phyloP scores from a whole-genome alignment of 2,888 invertebrate genomes.

The Calliphora vomitoria region DNA sequence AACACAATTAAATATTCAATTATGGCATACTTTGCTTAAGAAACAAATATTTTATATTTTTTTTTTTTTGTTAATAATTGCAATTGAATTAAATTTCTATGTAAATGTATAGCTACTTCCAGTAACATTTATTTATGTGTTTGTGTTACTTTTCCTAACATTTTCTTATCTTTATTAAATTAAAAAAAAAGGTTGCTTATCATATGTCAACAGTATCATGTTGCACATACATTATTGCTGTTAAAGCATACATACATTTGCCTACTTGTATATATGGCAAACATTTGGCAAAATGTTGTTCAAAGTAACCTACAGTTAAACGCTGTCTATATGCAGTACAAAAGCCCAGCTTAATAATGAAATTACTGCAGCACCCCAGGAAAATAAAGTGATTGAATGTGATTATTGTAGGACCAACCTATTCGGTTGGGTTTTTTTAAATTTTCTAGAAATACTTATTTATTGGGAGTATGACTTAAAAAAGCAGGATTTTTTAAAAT shows the following conservation, averaged over 20 bases:
- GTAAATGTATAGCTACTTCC: not conserved
- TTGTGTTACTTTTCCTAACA: not conserved
- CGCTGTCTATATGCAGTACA: no score
- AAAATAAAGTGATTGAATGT: no score
- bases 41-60: no score
- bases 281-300: not conserved
- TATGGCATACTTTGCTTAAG: no score
- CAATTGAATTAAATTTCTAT: not conserved
- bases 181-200: conserved; percentile 43
- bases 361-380: no score
- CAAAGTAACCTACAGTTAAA: not conserved
- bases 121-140: not conserved
- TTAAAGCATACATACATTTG: not conserved
- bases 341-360: no score
- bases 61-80: not conserved
- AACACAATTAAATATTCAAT: no score
- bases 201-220: conserved; percentile 48
- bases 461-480: no score
- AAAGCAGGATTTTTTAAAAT: no score
- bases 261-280: not conserved
- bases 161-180: conserved; percentile 44
- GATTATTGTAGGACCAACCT: no score
- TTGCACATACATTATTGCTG: conserved; percentile 22
- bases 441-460: no score
- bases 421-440: no score